phyloP scores from a whole-genome alignment of 1,140 invertebrate species.

The Tribolium madens region DNA sequence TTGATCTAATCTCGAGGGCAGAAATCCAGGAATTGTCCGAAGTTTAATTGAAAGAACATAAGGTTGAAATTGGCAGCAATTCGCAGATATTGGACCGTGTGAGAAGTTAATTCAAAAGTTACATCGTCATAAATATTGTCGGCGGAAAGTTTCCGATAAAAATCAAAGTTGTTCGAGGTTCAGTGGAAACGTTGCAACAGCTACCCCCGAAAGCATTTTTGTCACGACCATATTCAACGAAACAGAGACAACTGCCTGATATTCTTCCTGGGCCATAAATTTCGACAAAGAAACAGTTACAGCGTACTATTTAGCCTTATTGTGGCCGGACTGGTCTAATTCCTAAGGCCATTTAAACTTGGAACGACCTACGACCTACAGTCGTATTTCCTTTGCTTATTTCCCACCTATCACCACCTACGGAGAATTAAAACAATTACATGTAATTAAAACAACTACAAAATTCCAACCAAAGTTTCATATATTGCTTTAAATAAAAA shows the following conservation, averaged over 20 bases:
- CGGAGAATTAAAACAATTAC: constrained; percentile 29
- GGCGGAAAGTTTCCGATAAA: constrained; percentile 35
- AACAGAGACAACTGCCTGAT: constrained; percentile 33
- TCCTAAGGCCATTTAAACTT: constrained; percentile 43
- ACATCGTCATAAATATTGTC: constrained; percentile 37
- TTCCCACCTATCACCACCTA: constrained; percentile 28
- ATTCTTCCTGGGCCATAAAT: constrained; percentile 40
- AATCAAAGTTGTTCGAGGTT: constrained; percentile 31
- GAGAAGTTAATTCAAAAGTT: constrained; percentile 39
- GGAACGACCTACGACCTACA: constrained; percentile 27
- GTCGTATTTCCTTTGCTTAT: constrained; percentile 32
- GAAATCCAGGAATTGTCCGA: constrained; percentile 11
- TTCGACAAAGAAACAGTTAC: constrained; percentile 43
- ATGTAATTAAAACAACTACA: not conserved
- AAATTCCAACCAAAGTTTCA: not conserved
- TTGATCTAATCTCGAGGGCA: constrained; percentile 8
- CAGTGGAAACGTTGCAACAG: not conserved
- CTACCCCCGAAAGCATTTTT: constrained; percentile 11
- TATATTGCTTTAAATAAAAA: not conserved
- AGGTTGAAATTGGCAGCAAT: constrained; percentile 45
- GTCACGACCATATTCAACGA: constrained; percentile 24
- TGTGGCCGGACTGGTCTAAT: constrained; percentile 42
- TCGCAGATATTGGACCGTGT: constrained; percentile 28
- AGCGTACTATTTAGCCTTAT: constrained; percentile 37
- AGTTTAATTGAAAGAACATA: constrained; percentile 50